These are phyloP conservation scores for Drosophila jambulina DNA, from an alignment of 1,140 invertebrate species.

Conservation along the genomic window DNA sequence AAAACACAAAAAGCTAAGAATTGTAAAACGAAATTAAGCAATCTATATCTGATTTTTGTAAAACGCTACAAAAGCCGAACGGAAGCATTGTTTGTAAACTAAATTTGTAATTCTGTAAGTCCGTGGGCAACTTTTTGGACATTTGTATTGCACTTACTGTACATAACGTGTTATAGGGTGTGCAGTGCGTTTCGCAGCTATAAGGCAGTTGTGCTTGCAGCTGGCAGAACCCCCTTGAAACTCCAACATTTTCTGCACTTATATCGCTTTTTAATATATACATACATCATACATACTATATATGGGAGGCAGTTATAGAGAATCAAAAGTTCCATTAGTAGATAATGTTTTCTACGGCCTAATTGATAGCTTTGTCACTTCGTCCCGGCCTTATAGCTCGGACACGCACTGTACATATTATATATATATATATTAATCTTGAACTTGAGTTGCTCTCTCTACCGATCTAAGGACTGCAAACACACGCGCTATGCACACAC, in stretches of 20 bases:
- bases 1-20: slow-evolving; percentile 36
- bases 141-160: slow-evolving; percentile 45
- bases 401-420: slow-evolving; percentile 22
- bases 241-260: slow-evolving; percentile 3
- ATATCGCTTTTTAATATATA: slow-evolving; percentile 1
- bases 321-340: slow-evolving; percentile 15
- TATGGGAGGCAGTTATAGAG: slow-evolving; percentile 6
- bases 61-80: slow-evolving; percentile 5
- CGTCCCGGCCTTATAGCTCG: background rate
- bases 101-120: slow-evolving; percentile 30
- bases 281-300: slow-evolving; percentile 3
- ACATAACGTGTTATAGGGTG: slow-evolving; percentile 33
- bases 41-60: slow-evolving; percentile 51
- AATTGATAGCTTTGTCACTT: slow-evolving; percentile 18
- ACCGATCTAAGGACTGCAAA: slow-evolving; percentile 41
- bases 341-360: slow-evolving; percentile 13
- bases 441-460: slow-evolving; percentile 32
- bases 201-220: slow-evolving; percentile 4
- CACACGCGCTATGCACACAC: slow-evolving; percentile 3
- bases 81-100: slow-evolving; percentile 28
- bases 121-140: slow-evolving; percentile 21
- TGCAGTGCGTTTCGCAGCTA: slow-evolving; percentile 34
- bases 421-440: slow-evolving; percentile 10
- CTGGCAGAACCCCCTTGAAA: background rate
- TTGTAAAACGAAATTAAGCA: slow-evolving; percentile 48